phyloP scores from a whole-genome alignment of 2,113 vertebrate species.

The Elanus axillaris region DNA sequence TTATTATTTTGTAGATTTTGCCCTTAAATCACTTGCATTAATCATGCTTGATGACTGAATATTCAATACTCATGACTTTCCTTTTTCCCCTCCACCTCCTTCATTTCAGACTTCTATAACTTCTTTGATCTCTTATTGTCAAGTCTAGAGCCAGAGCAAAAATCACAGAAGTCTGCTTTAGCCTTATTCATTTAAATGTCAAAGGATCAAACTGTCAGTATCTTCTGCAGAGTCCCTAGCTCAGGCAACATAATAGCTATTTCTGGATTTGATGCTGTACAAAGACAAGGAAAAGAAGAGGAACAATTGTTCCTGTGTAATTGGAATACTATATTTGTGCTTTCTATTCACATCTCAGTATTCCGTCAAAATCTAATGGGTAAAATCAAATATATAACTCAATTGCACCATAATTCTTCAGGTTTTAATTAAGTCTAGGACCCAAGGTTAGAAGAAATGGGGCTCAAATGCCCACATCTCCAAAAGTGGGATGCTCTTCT shows the following conservation, averaged over 20 bases:
- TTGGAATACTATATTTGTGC: background rate
- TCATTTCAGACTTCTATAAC: constrained; percentile 10
- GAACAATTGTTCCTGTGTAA: background rate
- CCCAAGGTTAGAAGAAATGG: background rate
- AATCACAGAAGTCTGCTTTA: background rate
- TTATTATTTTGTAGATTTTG: constrained; percentile 42
- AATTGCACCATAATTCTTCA: background rate
- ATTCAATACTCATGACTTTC: constrained; percentile 14
- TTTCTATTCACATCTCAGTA: background rate
- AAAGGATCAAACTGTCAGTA: background rate
- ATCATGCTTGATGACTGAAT: constrained; percentile 32
- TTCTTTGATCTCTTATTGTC: constrained; percentile 37
- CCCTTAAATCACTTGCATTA: constrained; percentile 49
- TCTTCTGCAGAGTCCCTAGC: background rate
- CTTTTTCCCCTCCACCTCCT: background rate
- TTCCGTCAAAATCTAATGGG: background rate
- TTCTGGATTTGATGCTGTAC: background rate
- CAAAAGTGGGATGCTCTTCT: background rate
- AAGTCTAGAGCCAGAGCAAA: background rate
- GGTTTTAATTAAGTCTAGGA: background rate
- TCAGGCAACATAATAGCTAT: background rate
- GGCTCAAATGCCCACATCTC: background rate
- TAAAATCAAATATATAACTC: background rate
- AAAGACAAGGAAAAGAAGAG: background rate
- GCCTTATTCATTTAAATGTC: constrained; percentile 12